These are phyloP conservation scores for Lasioglossum pauxillum DNA, from an alignment of 2,888 invertebrate species.

Conservation along the genomic window DNA sequence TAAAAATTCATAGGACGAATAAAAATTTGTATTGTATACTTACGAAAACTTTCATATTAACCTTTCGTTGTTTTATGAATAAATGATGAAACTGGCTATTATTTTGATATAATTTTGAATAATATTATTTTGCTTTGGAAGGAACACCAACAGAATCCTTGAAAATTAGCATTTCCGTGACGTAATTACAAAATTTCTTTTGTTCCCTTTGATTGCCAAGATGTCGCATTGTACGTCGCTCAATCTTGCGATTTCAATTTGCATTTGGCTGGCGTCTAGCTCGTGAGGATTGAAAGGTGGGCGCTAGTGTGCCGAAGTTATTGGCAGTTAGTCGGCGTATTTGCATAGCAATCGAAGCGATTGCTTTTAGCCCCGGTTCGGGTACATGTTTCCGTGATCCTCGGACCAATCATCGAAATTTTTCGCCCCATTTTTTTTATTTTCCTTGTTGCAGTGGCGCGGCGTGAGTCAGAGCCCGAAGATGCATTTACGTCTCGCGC, in stretches of 20 bases:
- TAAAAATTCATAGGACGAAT: not conserved
- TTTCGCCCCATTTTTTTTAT: not conserved
- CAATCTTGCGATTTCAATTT: not conserved
- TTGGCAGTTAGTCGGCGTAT: not conserved
- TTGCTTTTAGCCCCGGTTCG: not conserved
- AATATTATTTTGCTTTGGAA: not conserved
- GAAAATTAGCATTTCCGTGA: not conserved
- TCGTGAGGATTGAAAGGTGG: not conserved
- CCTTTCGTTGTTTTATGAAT: no score
- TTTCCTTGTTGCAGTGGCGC: no score
- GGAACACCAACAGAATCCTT: not conserved
- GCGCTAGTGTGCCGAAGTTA: not conserved
- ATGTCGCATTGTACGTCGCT: not conserved
- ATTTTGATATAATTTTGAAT: no score
- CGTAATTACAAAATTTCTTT: not conserved
- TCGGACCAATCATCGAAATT: not conserved
- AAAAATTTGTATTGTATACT: not conserved
- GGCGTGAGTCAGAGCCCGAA: not conserved
- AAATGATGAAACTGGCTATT: not conserved
- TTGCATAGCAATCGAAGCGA: not conserved
- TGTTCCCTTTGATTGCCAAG: not conserved
- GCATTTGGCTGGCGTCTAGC: not conserved
- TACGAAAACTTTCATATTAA: no score
- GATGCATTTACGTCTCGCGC: conserved; percentile 6
- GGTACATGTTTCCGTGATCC: not conserved